phyloP scores from a whole-genome alignment of 1,140 invertebrate genomes.

The Dreissena polymorpha region DNA sequence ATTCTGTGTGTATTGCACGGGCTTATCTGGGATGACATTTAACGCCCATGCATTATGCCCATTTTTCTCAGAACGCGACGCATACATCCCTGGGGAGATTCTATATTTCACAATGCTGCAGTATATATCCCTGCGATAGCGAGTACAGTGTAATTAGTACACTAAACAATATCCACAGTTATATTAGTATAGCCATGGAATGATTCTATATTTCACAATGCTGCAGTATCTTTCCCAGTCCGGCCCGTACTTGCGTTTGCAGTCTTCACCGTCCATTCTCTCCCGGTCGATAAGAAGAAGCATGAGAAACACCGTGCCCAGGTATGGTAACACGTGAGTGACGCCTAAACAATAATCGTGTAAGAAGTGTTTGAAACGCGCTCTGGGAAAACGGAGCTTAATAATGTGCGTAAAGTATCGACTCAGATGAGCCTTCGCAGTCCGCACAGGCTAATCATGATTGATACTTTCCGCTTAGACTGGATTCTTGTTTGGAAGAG shows the following conservation, averaged over 20 bases:
- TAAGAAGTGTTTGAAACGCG: no score
- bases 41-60: no score
- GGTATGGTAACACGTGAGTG: constrained; percentile 82
- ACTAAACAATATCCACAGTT: not conserved
- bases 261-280: constrained; percentile 85
- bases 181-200: constrained; percentile 79
- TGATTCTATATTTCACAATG: constrained; percentile 85
- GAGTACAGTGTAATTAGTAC: not conserved
- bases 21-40: no score
- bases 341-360: constrained; percentile 76
- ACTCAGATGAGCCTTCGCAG: no score
- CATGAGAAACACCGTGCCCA: constrained; percentile 81
- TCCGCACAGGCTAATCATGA: no score
- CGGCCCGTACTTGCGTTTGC: constrained; percentile 87
- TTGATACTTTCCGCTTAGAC: no score
- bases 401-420: no score
- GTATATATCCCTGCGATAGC: not conserved
- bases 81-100: no score
- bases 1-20: no score
- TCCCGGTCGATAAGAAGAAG: constrained; percentile 85
- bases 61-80: no score
- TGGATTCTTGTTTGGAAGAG: no score
- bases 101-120: not conserved
- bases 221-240: constrained; percentile 91
- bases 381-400: not conserved